Percentiles rank a stretch among this genome's conserved stretches.
Conservation (phyloP, 2,797 vertebrate species). For the Columba guinea region DNA sequence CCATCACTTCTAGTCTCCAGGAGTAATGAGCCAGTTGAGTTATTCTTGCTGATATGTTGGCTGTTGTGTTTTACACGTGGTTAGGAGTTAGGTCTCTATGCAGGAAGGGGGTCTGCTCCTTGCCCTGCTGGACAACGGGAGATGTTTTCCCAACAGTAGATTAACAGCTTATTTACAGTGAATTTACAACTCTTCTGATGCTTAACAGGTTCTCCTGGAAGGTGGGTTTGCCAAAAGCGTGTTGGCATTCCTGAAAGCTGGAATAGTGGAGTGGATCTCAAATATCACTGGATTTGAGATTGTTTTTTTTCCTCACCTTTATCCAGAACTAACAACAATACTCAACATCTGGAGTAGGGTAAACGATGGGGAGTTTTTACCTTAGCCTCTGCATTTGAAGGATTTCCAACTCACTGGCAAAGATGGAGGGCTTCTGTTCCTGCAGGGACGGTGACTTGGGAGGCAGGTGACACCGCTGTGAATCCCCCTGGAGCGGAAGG, state of each 20-base stretch:
- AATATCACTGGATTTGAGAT: not conserved
- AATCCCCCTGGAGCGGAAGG: not conserved
- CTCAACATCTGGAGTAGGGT: not conserved
- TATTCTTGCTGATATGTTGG: not conserved
- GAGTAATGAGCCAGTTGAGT: not conserved
- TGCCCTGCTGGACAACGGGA: not conserved
- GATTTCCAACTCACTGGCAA: not conserved
- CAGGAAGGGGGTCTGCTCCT: not conserved
- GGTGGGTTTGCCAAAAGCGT: not conserved
- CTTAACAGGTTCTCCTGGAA: not conserved
- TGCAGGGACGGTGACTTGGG: not conserved
- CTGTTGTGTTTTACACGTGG: fast-evolving
- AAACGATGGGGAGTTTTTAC: not conserved
- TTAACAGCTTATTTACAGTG: not conserved
- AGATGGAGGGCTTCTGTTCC: not conserved
- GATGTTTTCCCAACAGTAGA: not conserved
- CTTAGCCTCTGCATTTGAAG: not conserved
- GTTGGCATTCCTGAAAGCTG: not conserved
- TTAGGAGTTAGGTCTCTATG: fast-evolving
- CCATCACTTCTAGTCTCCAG: fast-evolving
- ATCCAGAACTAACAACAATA: not conserved
- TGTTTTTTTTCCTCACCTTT: not conserved
- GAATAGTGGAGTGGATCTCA: not conserved
- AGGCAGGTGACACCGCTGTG: not conserved
- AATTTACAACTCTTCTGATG: not conserved